Evolutionary conservation across 2,797 vertebrate genomes (phyloP).

Genomic region (Paedocypris micromegethes): DNA sequence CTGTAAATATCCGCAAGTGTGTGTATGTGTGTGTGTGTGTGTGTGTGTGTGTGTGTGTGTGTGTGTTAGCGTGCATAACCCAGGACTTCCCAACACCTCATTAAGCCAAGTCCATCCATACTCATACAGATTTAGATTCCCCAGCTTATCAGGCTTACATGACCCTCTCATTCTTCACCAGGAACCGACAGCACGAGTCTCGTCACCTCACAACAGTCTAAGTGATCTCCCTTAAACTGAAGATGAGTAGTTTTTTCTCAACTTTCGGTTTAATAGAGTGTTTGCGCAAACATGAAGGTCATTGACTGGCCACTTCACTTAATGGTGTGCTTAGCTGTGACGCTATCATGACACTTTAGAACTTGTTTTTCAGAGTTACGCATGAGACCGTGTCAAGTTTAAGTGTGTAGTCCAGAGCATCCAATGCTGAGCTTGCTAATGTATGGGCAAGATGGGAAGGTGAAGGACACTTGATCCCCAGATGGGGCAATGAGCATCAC

Average conservation of each 20-base stretch:
- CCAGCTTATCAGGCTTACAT: conserved; percentile 56
- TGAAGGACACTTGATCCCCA: conserved; percentile 31
- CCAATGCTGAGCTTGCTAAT: conserved; percentile 52
- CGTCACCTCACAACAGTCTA: conserved; percentile 64
- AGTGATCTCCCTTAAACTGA: conserved; percentile 40
- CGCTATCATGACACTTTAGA: conserved; percentile 71
- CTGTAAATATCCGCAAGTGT: conserved; percentile 1
- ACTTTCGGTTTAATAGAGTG: too few relatives aligned
- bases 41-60: conserved; percentile 33
- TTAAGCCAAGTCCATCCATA: conserved; percentile 61
- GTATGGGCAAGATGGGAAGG: conserved; percentile 42
- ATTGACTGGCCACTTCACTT: conserved; percentile 60
- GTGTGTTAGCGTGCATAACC: conserved; percentile 31
- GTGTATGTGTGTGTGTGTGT: conserved; percentile 21
- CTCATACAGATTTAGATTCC: conserved; percentile 66
- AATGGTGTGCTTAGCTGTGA: conserved; percentile 61
- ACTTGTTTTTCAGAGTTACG: conserved; percentile 69
- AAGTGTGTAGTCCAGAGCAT: conserved; percentile 35
- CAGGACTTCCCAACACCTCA: conserved; percentile 57
- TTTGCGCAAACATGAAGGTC: conserved; percentile 42
- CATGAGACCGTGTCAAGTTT: conserved; percentile 56
- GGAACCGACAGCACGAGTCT: conserved; percentile 60
- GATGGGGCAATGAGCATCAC: conserved; percentile 17
- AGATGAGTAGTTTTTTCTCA: neutral
- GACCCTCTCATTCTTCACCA: conserved; percentile 57